Conservation (phyloP, 2,888 invertebrate species). For the Lochmaea crataegi region DNA sequence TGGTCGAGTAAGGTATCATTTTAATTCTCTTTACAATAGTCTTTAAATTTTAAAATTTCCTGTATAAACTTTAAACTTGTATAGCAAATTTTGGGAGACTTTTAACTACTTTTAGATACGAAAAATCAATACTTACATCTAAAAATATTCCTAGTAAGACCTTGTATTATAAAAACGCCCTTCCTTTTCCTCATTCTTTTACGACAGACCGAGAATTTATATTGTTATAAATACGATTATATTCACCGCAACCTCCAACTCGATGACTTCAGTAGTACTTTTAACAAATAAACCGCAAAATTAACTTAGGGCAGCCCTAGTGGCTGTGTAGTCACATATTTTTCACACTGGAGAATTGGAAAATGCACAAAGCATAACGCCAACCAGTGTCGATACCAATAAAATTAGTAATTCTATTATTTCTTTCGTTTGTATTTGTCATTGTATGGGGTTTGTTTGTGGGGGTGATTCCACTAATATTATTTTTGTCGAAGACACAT, state of each 20-base stretch:
- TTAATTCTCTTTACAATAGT: no score
- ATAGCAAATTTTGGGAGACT: no score
- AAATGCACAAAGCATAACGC: conserved; percentile 28
- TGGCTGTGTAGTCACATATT: background rate
- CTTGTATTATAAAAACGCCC: no score
- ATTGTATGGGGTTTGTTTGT: conserved; percentile 28
- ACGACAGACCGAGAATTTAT: background rate
- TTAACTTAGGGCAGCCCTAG: conserved; percentile 21
- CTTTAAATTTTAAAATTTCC: no score
- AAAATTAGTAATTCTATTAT: conserved; percentile 44
- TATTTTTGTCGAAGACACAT: conserved; percentile 16
- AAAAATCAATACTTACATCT: no score
- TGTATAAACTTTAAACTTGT: no score
- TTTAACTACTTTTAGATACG: no score
- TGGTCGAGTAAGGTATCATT: no score
- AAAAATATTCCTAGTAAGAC: no score
- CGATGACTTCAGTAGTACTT: background rate
- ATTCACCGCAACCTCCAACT: background rate
- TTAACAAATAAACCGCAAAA: conserved; percentile 28
- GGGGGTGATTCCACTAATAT: conserved; percentile 19
- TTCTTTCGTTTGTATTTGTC: conserved; percentile 44
- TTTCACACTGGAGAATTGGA: conserved; percentile 15
- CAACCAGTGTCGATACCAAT: conserved; percentile 41
- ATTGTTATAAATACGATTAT: background rate
- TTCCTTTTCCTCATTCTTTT: no score